Percentiles rank a stretch among this genome's conserved stretches.
Conservation (phyloP, 2,113 vertebrate species). For the Illadopsis cleaveri region DNA sequence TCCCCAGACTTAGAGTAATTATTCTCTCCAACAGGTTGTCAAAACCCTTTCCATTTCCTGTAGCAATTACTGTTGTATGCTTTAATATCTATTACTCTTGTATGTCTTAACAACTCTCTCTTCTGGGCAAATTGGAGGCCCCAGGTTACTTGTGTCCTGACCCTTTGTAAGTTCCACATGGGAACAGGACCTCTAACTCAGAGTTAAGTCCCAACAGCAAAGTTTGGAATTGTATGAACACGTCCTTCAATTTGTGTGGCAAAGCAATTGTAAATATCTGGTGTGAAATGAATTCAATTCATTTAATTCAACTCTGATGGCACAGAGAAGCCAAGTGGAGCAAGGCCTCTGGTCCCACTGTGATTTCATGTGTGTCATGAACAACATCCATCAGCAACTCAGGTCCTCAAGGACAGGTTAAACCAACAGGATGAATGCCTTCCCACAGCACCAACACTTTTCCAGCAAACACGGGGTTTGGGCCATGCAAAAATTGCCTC, state of each 20-base stretch:
- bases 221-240: fast-evolving
- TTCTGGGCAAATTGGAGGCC: background rate
- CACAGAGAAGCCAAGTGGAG: background rate
- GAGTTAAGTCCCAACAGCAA: background rate
- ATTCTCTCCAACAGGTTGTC: background rate
- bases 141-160: background rate
- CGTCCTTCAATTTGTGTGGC: background rate
- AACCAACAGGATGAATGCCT: background rate
- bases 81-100: background rate
- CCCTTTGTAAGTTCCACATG: background rate
- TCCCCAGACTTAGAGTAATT: background rate
- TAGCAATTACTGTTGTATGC: background rate
- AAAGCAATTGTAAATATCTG: background rate
- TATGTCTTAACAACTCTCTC: background rate
- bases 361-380: fast-evolving
- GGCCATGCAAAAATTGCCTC: background rate
- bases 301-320: background rate
- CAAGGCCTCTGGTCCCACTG: fast-evolving
- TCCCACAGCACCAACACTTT: background rate
- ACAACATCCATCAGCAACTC: background rate
- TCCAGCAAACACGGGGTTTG: background rate
- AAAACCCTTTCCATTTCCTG: background rate
- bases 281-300: background rate
- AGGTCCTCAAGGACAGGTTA: background rate
- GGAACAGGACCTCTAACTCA: background rate